Evolutionary conservation across 1,140 invertebrate genomes (phyloP).

Genomic region (Latrodectus geometricus): DNA sequence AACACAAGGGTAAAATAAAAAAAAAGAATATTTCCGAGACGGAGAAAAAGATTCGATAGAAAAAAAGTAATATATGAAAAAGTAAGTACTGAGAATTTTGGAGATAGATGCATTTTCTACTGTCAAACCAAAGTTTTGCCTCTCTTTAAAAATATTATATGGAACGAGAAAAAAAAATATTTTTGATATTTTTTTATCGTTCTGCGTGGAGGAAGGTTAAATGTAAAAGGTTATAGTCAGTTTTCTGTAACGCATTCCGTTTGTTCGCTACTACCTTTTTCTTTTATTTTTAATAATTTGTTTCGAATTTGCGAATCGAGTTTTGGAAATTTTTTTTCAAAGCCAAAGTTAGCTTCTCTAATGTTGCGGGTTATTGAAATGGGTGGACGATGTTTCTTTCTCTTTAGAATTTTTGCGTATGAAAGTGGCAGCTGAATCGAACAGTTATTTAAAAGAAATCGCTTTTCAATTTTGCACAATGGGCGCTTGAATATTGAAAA

Average conservation of each 20-base stretch:
- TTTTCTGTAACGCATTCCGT: constrained; percentile 26
- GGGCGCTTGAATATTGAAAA: constrained; percentile 1
- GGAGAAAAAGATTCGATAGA: constrained; percentile 32
- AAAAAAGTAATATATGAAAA: constrained; percentile 48
- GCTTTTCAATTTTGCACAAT: constrained; percentile 48
- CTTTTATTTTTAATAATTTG: constrained; percentile 34
- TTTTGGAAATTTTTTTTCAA: neutral
- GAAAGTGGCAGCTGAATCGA: constrained; percentile 53
- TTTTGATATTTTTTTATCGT: neutral
- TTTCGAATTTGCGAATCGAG: constrained; percentile 32
- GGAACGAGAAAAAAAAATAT: constrained; percentile 19
- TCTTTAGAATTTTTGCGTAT: constrained; percentile 2
- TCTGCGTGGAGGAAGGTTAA: constrained; percentile 14
- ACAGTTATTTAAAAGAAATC: constrained; percentile 47
- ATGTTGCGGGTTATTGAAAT: constrained; percentile 56
- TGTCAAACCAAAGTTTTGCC: constrained; percentile 55
- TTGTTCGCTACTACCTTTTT: constrained; percentile 7
- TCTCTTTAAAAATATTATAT: constrained; percentile 57
- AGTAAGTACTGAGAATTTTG: constrained; percentile 18
- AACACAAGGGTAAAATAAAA: constrained; percentile 32
- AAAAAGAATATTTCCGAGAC: constrained; percentile 11
- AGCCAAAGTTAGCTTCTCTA: neutral
- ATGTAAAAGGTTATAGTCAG: constrained; percentile 13
- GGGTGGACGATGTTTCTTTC: constrained; percentile 39
- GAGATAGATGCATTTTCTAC: constrained; percentile 56